Conservation (phyloP, 2,113 vertebrate species). For the Ameiurus melas region DNA sequence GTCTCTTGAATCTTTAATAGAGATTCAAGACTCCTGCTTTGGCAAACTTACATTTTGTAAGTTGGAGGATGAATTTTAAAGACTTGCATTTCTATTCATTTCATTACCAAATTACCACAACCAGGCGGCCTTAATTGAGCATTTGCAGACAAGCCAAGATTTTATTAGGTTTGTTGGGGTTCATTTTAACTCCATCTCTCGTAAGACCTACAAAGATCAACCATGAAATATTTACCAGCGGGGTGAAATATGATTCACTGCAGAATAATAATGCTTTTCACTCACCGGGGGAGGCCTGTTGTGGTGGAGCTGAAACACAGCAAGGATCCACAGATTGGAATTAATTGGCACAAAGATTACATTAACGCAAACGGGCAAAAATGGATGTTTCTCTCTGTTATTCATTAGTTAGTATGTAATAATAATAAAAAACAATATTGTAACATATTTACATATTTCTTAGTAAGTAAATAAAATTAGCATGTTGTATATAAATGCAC, state of each 20-base stretch:
- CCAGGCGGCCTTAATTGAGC: background rate
- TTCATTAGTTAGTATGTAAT: background rate
- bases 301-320: background rate
- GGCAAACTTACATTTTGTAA: background rate
- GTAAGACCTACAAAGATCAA: background rate
- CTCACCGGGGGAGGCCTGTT: background rate
- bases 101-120: background rate
- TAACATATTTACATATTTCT: background rate
- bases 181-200: background rate
- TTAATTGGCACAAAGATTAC: background rate
- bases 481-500: background rate
- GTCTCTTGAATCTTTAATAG: background rate
- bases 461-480: background rate
- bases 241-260: conserved; percentile 10
- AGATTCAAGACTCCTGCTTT: background rate
- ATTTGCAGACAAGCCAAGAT: background rate
- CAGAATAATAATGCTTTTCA: background rate
- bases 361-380: background rate
- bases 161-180: background rate
- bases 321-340: background rate
- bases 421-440: background rate
- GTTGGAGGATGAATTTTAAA: background rate
- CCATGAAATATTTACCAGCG: background rate
- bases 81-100: background rate
- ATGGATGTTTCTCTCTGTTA: background rate